Evolutionary conservation across 2,888 invertebrate genomes (phyloP), one percentile per base, ranked within the genome.

Genomic region (Megalurothrips usitatus): DNA sequence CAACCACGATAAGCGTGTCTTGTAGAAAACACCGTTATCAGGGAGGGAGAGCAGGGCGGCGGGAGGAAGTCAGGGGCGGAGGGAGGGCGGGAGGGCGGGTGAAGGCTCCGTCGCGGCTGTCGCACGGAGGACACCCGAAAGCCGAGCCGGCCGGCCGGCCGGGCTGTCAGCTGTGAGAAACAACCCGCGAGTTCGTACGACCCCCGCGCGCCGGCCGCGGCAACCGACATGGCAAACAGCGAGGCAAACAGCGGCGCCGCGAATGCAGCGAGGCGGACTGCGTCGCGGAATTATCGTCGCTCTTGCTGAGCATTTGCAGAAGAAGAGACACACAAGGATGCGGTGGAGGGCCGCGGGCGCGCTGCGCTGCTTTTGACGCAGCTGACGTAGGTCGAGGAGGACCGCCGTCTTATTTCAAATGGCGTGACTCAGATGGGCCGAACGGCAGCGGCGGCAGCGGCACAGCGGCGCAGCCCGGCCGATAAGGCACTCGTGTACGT

Each of bases 11-110:
- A 75, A 75, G 68, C 58, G 68, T 68, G 68, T 26, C 68, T 75
- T 75, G 68, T 75, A 75, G 68, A 75, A 75, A 75, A 75, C 68
- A 75, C 68, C 68, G 23, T 75, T 75, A 75, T 75, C 68, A 14
- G 58, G 17, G 23, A 26, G 68, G 23, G 23, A 0, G 68, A 23
- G 68, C 9, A 11, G 63, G n/a, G 63, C 52, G 52, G 52, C 11
- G 68, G 0, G 68, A n/a, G 68, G 23, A 11, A 52, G 52, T 11
- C 49, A 49, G 52, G 19, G 52, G 14, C 14, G 10, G 52, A 1
- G 52, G 1, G 19, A 3, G 52, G 1, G 52, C 52, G 6, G 12
- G 14, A 19, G 52, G 52, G 19, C 34, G 6, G 34, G n/a, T n/a
- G n/a, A n/a, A n/a, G 34, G 34, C 34, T 43, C 34, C 34, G n/a